Percentiles rank a stretch among this genome's conserved stretches.
phyloP scores from a whole-genome alignment of 2,113 vertebrate species.

The Furnarius figulus region DNA sequence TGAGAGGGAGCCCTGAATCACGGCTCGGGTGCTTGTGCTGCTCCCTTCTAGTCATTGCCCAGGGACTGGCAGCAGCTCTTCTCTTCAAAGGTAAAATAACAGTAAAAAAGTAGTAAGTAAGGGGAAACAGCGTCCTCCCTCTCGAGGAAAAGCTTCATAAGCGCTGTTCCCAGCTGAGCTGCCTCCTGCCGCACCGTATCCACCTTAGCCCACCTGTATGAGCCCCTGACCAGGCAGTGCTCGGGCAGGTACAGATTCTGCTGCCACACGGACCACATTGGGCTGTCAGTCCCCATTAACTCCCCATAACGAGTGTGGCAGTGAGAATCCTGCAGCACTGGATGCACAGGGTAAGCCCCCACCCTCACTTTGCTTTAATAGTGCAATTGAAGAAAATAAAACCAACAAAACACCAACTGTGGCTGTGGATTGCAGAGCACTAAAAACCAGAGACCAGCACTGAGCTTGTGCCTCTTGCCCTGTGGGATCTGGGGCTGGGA shows the following conservation, averaged over 20 bases:
- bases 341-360: not conserved
- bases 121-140: not conserved
- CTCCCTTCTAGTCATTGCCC: not conserved
- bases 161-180: not conserved
- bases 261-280: not conserved
- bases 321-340: not conserved
- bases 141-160: not conserved
- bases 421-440: not conserved
- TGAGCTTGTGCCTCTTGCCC: not conserved
- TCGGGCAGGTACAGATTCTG: not conserved
- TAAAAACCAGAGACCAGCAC: not conserved
- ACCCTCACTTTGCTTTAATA: not conserved
- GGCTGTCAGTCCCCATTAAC: not conserved
- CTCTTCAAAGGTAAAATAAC: not conserved
- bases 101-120: not conserved
- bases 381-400: not conserved
- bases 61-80: not conserved
- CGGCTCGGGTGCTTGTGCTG: not conserved
- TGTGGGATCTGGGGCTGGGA: not conserved
- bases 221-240: not conserved
- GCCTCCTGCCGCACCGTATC: not conserved
- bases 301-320: not conserved
- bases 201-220: not conserved
- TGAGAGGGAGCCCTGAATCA: not conserved
- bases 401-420: not conserved